Conservation (phyloP, 2,113 vertebrate species). For the Plestiodon gilberti region DNA sequence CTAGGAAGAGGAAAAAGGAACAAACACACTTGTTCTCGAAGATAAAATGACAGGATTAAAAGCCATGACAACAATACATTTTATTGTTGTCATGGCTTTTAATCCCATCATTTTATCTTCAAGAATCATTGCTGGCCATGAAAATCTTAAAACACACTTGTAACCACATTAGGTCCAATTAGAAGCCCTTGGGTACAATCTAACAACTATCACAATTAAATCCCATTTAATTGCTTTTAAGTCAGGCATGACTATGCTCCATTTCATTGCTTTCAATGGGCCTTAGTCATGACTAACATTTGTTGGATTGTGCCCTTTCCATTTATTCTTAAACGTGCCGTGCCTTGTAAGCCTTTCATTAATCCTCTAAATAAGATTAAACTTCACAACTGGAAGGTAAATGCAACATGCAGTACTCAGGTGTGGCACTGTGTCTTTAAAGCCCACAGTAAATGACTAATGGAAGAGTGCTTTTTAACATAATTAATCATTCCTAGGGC, state of each 20-base stretch:
- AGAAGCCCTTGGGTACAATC: neutral
- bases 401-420: neutral
- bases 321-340: conserved; percentile 8
- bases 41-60: too few relatives aligned
- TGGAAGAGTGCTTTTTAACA: neutral
- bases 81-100: too few relatives aligned
- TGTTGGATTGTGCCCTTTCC: neutral
- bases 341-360: neutral
- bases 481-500: neutral
- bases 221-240: too few relatives aligned
- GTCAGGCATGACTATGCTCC: neutral
- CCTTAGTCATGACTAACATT: neutral
- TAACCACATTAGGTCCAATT: too few relatives aligned
- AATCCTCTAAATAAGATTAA: neutral
- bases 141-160: too few relatives aligned
- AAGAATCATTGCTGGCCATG: too few relatives aligned
- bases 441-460: neutral
- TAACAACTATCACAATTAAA: neutral
- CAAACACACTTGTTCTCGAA: too few relatives aligned
- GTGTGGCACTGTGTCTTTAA: neutral
- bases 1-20: too few relatives aligned
- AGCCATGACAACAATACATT: too few relatives aligned
- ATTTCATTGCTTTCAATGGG: neutral
- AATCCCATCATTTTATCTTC: too few relatives aligned
- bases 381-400: conserved; percentile 7